Base-by-base conservation (phyloP, 2,888 invertebrate species). In the Synergus japonicus region DNA sequence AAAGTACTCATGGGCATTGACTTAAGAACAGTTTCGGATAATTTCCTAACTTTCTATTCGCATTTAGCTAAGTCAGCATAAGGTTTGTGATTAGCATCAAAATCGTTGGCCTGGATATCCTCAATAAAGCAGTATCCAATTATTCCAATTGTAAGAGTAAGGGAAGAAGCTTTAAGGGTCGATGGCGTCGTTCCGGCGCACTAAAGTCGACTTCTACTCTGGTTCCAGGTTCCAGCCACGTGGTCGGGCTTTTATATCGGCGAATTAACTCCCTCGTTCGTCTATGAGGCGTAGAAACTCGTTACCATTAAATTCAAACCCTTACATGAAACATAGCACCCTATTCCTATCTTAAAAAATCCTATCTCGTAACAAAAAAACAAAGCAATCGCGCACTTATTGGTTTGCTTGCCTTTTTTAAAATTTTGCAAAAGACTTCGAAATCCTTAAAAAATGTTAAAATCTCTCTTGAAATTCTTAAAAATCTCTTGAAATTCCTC, bases 141-240 rank as follows among this genome's bases (percentile, higher is more conserved):
- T 54, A 54, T 22, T 60, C 18, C 49, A 73, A 69, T 46, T 49
- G 49, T 22, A 18, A 43, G 9, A 15, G 4, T 22, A 22, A 73
- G 29, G 54, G 73, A 73, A 37, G 37, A 73, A 22, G 49, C 18
- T 73, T 67, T 73, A 49, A 73, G 69, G 69, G 69, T 54, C 69
- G 69, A 41, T 73, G 73, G 54, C 54, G 54, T 73, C 73, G n/a
- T 73, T 73, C 49, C 49, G 49, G 15, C 44, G 43, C 15, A 73
- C 49, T 73, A 49, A 73, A 73, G 49, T 73, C n/a, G 73, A 73
- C 54, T 49, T 73, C 73, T 54, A 73, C 73, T 73, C 54, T 73
- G n/a, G 73, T 73, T 73, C 73, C 54, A 49, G 73, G 22, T 22
- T 22, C 22, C 22, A 29, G 22, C 41, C 73, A 73, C 54, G 54